These are phyloP conservation scores for Leptodactylus fuscus DNA, from an alignment of 2,113 vertebrate species.

Conservation along the genomic window DNA sequence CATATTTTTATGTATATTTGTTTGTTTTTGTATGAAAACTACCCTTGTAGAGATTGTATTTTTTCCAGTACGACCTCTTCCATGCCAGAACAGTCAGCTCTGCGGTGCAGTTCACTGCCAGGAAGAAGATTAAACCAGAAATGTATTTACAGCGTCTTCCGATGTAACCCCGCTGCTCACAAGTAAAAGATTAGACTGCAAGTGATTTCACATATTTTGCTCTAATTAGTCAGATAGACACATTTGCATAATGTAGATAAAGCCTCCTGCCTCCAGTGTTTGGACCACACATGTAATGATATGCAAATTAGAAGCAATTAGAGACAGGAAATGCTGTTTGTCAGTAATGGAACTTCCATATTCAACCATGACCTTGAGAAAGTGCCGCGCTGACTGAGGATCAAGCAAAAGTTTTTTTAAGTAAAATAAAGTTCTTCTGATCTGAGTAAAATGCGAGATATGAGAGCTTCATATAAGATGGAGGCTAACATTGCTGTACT, in stretches of 20 bases:
- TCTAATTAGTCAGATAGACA: constrained; percentile 46
- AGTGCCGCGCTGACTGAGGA: not conserved
- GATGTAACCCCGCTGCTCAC: not conserved
- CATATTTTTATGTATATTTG: not conserved
- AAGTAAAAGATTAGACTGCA: constrained; percentile 31
- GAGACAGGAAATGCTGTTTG: constrained; percentile 21
- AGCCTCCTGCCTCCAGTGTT: constrained; percentile 10
- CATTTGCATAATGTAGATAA: constrained; percentile 49
- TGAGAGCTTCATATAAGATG: not conserved
- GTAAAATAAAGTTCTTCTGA: not conserved
- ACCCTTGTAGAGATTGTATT: not conserved
- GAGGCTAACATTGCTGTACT: not conserved
- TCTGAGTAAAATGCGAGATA: not conserved
- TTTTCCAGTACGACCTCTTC: not conserved
- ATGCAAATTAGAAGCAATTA: constrained; percentile 48
- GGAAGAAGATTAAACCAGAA: constrained; percentile 26
- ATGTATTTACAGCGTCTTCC: constrained; percentile 31
- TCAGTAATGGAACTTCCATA: not conserved
- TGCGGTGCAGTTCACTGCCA: not conserved
- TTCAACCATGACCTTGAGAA: constrained; percentile 18
- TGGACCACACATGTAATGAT: constrained; percentile 43
- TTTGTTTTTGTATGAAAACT: not conserved
- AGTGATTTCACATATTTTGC: not conserved
- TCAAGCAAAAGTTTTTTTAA: not conserved
- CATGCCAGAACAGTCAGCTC: not conserved